Conservation (phyloP, 2,113 vertebrate genomes). For the Athene cunicularia region DNA sequence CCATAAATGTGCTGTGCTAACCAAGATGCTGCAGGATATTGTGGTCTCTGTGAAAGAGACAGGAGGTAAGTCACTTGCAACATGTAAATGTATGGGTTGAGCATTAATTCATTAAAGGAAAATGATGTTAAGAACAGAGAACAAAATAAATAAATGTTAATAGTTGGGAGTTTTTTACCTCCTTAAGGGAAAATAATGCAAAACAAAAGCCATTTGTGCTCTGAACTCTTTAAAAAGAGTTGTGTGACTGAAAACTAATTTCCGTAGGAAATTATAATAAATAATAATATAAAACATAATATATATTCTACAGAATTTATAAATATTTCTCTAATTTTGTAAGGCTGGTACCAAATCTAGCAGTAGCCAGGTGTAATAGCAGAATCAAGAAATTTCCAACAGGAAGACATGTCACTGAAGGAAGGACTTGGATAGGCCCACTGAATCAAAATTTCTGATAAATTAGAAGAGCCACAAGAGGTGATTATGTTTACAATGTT, state of each 20-base stretch:
- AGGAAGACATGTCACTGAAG: not conserved
- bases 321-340: not conserved
- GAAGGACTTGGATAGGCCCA: not conserved
- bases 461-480: not conserved
- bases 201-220: not conserved
- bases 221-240: not conserved
- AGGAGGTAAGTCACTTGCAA: not conserved
- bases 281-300: not conserved
- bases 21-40: not conserved
- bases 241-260: not conserved
- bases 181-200: not conserved
- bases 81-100: not conserved
- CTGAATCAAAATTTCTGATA: not conserved
- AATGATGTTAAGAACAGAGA: not conserved
- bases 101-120: not conserved
- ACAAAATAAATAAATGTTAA: not conserved
- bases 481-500: not conserved
- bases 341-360: not conserved
- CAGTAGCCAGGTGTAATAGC: not conserved
- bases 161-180: fast-evolving
- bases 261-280: not conserved
- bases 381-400: not conserved
- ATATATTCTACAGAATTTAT: not conserved
- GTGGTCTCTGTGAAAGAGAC: not conserved
- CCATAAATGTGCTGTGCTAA: slow-evolving; percentile 38